These are phyloP conservation scores for Chelidonichthys spinosus DNA, from an alignment of 2,797 vertebrate genomes.

Conservation along the genomic window DNA sequence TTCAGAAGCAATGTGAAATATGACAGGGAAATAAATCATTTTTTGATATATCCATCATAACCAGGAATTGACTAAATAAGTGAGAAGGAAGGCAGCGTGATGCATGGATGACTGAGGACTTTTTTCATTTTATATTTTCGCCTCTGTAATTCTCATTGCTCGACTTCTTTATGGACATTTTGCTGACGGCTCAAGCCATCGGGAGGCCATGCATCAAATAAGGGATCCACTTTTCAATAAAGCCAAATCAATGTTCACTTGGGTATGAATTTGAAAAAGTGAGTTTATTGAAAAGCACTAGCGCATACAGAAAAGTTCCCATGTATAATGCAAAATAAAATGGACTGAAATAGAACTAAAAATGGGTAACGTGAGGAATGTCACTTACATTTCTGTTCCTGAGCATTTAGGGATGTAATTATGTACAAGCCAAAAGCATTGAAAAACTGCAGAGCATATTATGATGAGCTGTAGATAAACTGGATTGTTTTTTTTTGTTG, in stretches of 20 bases:
- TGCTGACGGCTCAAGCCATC: conserved; percentile 51
- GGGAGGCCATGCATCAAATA: conserved; percentile 67
- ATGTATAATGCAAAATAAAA: conserved; percentile 41
- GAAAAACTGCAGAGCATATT: too few species aligned
- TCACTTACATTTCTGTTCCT: background rate
- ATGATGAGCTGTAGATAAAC: too few species aligned
- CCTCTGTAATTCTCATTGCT: conserved; percentile 61
- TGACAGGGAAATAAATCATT: conserved; percentile 54
- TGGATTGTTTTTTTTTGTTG: too few species aligned
- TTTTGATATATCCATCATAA: conserved; percentile 68
- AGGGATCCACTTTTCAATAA: conserved; percentile 66
- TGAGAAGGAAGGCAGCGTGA: conserved; percentile 43
- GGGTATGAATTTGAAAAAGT: conserved; percentile 56
- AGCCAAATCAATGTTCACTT: conserved; percentile 69
- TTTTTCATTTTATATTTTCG: conserved; percentile 44
- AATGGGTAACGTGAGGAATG: conserved; percentile 23
- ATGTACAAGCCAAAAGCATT: too few species aligned
- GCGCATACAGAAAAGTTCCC: conserved; percentile 26
- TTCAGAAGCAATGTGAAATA: conserved; percentile 64
- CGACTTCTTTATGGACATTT: conserved; percentile 61
- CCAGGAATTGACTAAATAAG: conserved; percentile 56
- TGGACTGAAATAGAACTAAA: conserved; percentile 18
- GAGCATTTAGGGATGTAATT: background rate
- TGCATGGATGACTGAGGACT: conserved; percentile 34
- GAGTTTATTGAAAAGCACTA: conserved; percentile 59